These are phyloP conservation scores for Speoplatyrhinus poulsoni DNA, from an alignment of 2,113 vertebrate species.

Conservation along the genomic window DNA sequence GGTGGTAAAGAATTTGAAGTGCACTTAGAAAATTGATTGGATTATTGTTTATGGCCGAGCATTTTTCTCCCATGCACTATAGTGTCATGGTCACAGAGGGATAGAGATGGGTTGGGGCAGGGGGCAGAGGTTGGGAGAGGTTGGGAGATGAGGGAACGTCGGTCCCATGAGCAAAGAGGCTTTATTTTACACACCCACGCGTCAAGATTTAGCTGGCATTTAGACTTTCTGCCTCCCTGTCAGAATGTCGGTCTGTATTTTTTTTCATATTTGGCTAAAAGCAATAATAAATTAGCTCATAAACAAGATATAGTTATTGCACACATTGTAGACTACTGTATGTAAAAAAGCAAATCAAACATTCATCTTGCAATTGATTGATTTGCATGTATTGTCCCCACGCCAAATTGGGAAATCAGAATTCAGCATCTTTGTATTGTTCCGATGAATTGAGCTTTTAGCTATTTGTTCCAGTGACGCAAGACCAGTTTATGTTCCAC, in stretches of 20 bases:
- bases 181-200: neutral
- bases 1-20: too few species aligned
- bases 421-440: neutral
- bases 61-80: neutral
- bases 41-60: neutral
- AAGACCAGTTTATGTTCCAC: neutral
- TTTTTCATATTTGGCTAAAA: neutral
- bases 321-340: too few species aligned
- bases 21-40: neutral
- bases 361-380: too few species aligned
- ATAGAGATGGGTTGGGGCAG: neutral
- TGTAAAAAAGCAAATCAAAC: neutral
- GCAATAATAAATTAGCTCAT: neutral
- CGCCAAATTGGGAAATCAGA: neutral
- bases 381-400: neutral
- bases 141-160: too few species aligned
- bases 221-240: neutral
- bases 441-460: neutral
- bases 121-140: neutral
- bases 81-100: neutral
- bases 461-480: neutral
- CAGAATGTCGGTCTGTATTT: neutral
- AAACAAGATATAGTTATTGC: too few species aligned
- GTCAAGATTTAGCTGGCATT: neutral
- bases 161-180: too few species aligned